Evolutionary conservation across 2,888 invertebrate genomes (phyloP), one percentile per base, ranked within the genome.

Genomic region (Agapostemon virescens): DNA sequence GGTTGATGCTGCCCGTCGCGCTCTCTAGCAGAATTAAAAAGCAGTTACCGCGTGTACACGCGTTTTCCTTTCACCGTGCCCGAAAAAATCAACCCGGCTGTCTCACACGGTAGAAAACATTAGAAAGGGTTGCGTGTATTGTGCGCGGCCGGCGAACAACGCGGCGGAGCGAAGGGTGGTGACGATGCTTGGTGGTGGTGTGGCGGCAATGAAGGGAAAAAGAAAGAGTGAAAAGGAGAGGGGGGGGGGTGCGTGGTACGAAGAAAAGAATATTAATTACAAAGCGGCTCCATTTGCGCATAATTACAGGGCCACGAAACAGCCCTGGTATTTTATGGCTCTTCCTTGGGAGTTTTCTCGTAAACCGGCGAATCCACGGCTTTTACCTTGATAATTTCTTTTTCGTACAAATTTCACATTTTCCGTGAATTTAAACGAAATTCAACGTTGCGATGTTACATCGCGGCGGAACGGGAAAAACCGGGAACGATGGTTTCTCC

Each of bases 11-110:
- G 66, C 66, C 38, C 2, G 13, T 11, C 30, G 49, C 9, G 38
- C 45, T 68, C 58, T 9, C 26, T 26, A n/a, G 68, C 26, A n/a
- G 40, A 72, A 63, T 68, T 63, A 77, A 69, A 69, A 63, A 77
- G 67, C 67, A 71, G 23, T 20, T 40, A 17, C 49, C 36, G 55
- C 20, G 52, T 52, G 49, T 38, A 38, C 33, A 13, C 77, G 69
- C 77, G 40, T 49, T 79, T 77, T 77, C 68, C 79, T 77, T 79
- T 79, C 77, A 68, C 52, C 61, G 42, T 17, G 30, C 7, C 36
- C 30, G 66, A 71, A 76, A 78, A 66, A 69, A 40, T 13, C 38
- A 52, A n/a, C n/a, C 9, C 23, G 70, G 15, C 42, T 70, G 23
- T 23, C 61, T 61, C 61, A 20, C 30, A 17, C 23, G n/a, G 30